A percentile compares a stretch with the other conserved stretches of the same genome.
These are phyloP conservation scores for Papilio machaon DNA, from an alignment of 1,140 invertebrate genomes.

Conservation along the genomic window DNA sequence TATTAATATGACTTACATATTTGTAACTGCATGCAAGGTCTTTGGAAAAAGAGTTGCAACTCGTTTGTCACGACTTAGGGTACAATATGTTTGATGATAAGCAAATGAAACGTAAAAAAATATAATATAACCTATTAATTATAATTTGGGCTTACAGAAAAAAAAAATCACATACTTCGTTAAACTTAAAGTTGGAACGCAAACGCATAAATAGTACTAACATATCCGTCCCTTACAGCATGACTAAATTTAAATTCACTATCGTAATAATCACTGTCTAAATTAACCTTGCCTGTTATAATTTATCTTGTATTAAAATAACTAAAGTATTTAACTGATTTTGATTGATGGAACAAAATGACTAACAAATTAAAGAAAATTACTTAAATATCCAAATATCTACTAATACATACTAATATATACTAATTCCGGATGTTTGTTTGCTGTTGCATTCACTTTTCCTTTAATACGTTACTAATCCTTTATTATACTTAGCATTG, in stretches of 20 bases:
- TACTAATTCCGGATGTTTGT: no score
- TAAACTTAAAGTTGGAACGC: not conserved
- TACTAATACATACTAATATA: no score
- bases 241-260: not conserved
- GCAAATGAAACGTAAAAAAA: not conserved
- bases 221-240: not conserved
- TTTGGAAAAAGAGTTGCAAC: not conserved
- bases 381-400: not conserved
- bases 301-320: no score
- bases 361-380: not conserved
- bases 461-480: slow-evolving; percentile 13
- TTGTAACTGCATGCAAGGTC: slow-evolving; percentile 10
- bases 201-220: not conserved
- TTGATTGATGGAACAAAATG: no score
- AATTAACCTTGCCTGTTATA: not conserved
- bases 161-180: not conserved
- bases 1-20: slow-evolving; percentile 3
- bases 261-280: not conserved
- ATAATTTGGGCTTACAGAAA: not conserved
- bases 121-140: not conserved
- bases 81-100: not conserved
- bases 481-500: slow-evolving; percentile 22
- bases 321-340: no score
- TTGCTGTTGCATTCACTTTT: not conserved
- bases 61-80: not conserved